Conservation (phyloP, 2,888 invertebrate genomes). For the Synergus itoensis region DNA sequence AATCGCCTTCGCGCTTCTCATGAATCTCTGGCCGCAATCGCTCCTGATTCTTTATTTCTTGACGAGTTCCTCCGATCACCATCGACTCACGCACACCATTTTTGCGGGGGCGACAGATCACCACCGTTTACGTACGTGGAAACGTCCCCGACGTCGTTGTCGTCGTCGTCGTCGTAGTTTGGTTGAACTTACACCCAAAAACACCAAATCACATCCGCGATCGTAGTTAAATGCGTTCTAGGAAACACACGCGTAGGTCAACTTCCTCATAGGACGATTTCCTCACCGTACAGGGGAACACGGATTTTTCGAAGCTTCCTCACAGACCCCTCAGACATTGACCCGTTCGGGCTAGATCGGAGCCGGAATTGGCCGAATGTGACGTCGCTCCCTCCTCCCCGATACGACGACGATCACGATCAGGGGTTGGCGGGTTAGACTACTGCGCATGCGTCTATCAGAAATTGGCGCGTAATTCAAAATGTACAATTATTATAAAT, state of each 20-base stretch:
- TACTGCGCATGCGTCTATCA: too few relatives aligned
- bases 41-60: constrained; percentile 28
- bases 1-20: constrained; percentile 35
- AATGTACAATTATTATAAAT: too few relatives aligned
- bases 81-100: constrained; percentile 35
- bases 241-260: constrained; percentile 38
- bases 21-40: constrained; percentile 27
- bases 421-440: background rate
- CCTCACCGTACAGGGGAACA: constrained; percentile 59
- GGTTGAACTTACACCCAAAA: constrained; percentile 11
- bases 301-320: constrained; percentile 79
- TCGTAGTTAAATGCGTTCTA: background rate
- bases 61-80: background rate
- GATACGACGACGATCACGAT: too few relatives aligned
- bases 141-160: constrained; percentile 36
- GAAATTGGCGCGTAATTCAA: too few relatives aligned
- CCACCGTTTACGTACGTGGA: constrained; percentile 25
- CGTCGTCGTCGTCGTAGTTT: constrained; percentile 13
- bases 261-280: background rate
- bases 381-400: constrained; percentile 47
- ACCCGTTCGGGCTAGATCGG: constrained; percentile 83
- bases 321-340: constrained; percentile 80
- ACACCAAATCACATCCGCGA: constrained; percentile 14
- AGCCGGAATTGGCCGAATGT: constrained; percentile 76
- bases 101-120: constrained; percentile 31